These are phyloP conservation scores for Cottoperca gobio DNA, from an alignment of 2,797 vertebrate genomes.

Conservation along the genomic window DNA sequence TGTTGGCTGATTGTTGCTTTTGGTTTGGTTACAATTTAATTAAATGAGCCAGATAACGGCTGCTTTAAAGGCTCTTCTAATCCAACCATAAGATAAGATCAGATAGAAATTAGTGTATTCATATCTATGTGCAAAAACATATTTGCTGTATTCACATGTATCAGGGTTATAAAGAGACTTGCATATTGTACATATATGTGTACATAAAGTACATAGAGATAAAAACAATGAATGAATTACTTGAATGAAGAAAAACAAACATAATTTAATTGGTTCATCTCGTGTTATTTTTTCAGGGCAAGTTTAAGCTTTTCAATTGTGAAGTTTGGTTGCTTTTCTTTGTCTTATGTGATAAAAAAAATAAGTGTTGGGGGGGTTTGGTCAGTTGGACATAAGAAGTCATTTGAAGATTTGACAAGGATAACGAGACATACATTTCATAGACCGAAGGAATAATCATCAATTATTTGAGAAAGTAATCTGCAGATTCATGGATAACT, in stretches of 20 bases:
- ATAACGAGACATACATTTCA: neutral
- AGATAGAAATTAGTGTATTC: slow-evolving; percentile 7
- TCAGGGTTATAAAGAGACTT: neutral
- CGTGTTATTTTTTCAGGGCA: neutral
- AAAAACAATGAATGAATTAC: neutral
- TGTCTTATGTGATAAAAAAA: neutral
- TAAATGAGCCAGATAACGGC: slow-evolving; percentile 70
- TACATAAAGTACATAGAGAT: neutral
- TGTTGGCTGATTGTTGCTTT: slow-evolving; percentile 67
- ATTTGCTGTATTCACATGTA: neutral
- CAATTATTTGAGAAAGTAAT: neutral
- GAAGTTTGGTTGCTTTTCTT: neutral
- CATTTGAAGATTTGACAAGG: neutral
- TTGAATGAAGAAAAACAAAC: neutral
- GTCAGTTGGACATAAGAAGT: neutral
- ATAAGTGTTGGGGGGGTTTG: no score
- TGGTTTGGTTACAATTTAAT: slow-evolving; percentile 72
- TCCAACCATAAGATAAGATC: slow-evolving; percentile 33
- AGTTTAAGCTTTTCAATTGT: neutral
- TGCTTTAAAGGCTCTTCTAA: slow-evolving; percentile 50
- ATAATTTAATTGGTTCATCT: neutral
- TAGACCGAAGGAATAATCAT: neutral
- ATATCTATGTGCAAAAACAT: neutral
- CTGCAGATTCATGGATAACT: neutral
- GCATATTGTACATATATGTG: neutral